Evolutionary conservation across 2,797 vertebrate species (phyloP).

Genomic region (Threskiornis aethiopicus): DNA sequence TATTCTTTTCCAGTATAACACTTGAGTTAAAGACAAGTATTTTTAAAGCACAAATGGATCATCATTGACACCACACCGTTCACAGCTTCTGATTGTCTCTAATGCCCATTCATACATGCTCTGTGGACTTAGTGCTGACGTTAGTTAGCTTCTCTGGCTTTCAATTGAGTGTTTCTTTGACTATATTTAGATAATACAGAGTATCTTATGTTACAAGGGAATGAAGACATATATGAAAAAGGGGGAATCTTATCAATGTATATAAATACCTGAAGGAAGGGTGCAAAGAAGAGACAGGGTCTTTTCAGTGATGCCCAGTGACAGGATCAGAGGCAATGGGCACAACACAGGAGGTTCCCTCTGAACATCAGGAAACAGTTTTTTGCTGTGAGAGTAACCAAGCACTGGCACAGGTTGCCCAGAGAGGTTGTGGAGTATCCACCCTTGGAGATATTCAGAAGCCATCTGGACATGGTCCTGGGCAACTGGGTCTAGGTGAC

Average conservation of each 20-base stretch:
- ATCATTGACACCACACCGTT: not conserved
- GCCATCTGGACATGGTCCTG: not conserved
- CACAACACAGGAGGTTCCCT: not conserved
- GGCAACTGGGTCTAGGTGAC: not conserved
- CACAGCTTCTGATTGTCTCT: not conserved
- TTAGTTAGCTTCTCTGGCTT: not conserved
- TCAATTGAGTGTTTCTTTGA: not conserved
- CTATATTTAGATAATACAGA: not conserved
- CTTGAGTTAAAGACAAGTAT: not conserved
- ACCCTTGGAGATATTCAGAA: not conserved
- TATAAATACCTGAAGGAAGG: not conserved
- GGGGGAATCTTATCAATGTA: not conserved
- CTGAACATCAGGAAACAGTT: not conserved
- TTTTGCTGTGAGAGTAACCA: not conserved
- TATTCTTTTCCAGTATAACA: not conserved
- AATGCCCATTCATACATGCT: not conserved
- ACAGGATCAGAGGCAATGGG: not conserved
- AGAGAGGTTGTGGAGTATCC: not conserved
- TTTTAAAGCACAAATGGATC: not conserved
- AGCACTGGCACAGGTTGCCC: not conserved
- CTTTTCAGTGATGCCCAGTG: not conserved
- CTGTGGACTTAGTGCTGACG: not conserved
- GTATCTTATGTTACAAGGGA: not conserved
- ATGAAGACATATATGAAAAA: not conserved
- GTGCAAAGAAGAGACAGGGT: not conserved